A percentile compares a stretch with the other conserved stretches of the same genome.
Evolutionary conservation across 92 coral and sea anemone species (phyloP).

Genomic region (Umimayanthus chanpuru): DNA sequence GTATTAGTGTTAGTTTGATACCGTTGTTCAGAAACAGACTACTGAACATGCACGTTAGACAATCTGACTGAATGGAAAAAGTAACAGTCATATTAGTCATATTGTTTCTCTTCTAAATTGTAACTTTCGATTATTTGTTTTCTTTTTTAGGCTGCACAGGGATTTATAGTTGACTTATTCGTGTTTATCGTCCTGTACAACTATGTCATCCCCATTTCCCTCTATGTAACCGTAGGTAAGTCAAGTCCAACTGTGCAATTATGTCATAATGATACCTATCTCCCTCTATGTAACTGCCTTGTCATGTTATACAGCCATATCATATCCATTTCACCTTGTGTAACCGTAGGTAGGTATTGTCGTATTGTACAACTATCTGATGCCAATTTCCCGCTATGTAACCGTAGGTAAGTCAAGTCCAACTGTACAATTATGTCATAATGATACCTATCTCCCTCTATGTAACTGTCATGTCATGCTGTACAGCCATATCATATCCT

Average conservation of each 20-base stretch:
- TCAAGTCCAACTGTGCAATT: too few species aligned
- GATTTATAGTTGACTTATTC: conserved; percentile 72
- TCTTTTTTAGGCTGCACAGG: conserved; percentile 46
- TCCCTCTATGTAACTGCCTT: not conserved
- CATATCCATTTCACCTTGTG: too few species aligned
- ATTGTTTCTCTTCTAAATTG: too few species aligned
- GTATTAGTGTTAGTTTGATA: too few species aligned
- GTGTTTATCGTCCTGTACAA: conserved; percentile 26
- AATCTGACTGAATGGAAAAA: too few species aligned
- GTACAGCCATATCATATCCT: too few species aligned
- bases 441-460: not conserved
- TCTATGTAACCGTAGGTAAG: not conserved
- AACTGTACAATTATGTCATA: not conserved
- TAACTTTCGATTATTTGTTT: not conserved
- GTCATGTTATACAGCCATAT: too few species aligned
- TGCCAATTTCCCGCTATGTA: not conserved
- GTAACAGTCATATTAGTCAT: too few species aligned
- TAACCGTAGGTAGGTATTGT: not conserved
- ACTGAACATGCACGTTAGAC: too few species aligned
- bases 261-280: not conserved
- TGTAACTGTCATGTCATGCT: too few species aligned
- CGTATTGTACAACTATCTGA: too few species aligned
- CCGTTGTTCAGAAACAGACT: not conserved
- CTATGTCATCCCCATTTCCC: conserved; percentile 89
- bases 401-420: not conserved